Base-by-base conservation (phyloP, 2,113 vertebrate genomes). In the Electrona antarctica region DNA sequence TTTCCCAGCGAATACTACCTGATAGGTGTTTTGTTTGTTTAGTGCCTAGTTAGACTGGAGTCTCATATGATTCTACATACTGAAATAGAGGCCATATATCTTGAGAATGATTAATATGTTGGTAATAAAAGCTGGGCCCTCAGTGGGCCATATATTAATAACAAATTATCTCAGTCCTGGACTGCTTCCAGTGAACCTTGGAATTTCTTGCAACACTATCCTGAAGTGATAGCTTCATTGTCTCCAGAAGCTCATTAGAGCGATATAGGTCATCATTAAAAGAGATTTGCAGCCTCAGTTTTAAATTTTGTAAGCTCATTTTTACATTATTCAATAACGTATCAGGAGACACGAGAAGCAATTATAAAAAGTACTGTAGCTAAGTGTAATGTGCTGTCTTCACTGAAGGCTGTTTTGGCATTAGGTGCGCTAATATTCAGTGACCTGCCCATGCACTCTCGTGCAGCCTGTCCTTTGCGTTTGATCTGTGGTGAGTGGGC, bases 251-350 rank as follows among this genome's bases (percentile, higher is more conserved):
- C 83, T 83, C 85, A 74, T 83, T 81, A 85, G 68, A 55, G 64
- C 48, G 52, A 59, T 71, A 79, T 62, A 29, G 45, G 80, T 82
- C 67, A 77, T 84, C 81, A 84, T 88, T 85, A 80, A 80, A 21
- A 80, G 74, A 82, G 77, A 85, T 85, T 80, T 84, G 81, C 73
- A 74, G 74, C 64, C 74, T 81, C 51, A 10, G 2, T 66, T 80
- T 80, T 78, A 77, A 69, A 73, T 15, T 57, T 70, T 15, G 46
- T 74, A 78, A 49, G 64, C 77, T 74, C 63, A 46, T 80, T 76
- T 81, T 77, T 68, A 78, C 69, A 76, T 77, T 71, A 76, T 78
- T 81, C 76, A 81, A 84, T 73, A 71, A 80, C 67, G 71, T 81
- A 76, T 75, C 77, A 69, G 60, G 80, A 81, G 72, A 80, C 58